These are phyloP conservation scores for Eledone cirrhosa DNA, from an alignment of 2,888 invertebrate genomes.

Conservation along the genomic window DNA sequence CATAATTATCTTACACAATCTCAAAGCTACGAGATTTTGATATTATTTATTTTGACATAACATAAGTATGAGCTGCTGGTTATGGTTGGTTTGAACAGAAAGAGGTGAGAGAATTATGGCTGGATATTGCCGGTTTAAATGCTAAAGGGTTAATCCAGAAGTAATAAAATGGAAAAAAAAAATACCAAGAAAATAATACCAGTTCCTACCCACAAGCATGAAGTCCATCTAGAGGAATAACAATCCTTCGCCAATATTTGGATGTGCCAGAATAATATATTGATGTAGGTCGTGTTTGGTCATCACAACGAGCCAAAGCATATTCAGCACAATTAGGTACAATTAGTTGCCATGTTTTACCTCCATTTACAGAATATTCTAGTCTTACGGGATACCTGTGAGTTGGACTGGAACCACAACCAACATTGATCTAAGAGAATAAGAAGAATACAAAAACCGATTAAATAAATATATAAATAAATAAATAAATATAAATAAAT, in stretches of 20 bases:
- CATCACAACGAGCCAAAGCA: slow-evolving; percentile 57
- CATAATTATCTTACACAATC: no score
- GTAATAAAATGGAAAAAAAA: no score
- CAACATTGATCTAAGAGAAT: slow-evolving; percentile 65
- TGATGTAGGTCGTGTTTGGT: slow-evolving; percentile 57
- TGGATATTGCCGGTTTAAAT: no score
- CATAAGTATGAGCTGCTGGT: no score
- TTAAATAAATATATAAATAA: no score
- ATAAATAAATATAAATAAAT: no score
- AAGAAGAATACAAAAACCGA: neutral
- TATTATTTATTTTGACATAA: no score
- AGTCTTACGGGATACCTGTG: slow-evolving; percentile 63
- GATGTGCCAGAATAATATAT: slow-evolving; percentile 65
- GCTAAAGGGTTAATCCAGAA: no score
- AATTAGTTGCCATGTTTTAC: slow-evolving; percentile 64
- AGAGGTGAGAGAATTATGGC: no score
- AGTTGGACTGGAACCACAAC: slow-evolving; percentile 62
- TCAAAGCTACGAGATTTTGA: no score
- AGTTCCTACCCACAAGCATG: slow-evolving; percentile 65
- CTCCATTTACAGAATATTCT: slow-evolving; percentile 66
- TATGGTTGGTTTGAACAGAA: no score
- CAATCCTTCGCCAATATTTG: slow-evolving; percentile 62
- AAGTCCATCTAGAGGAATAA: slow-evolving; percentile 62
- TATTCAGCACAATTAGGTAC: slow-evolving; percentile 58
- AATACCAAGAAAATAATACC: no score